phyloP scores from a whole-genome alignment of 2,888 invertebrate genomes.

The Phortica magna region DNA sequence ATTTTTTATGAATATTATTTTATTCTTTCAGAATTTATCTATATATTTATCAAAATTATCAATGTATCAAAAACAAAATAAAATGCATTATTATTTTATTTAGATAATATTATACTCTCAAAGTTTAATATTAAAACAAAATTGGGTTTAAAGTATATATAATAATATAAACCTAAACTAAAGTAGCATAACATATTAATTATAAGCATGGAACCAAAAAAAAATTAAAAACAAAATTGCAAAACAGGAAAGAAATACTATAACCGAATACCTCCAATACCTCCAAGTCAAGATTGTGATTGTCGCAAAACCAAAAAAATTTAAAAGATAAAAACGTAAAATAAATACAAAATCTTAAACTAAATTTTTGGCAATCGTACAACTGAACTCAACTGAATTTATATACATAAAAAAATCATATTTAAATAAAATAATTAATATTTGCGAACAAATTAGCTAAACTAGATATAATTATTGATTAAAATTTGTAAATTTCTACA shows the following conservation, averaged over 20 bases:
- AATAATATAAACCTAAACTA: conserved; percentile 29
- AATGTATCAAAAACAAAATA: too few species aligned
- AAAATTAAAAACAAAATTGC: conserved; percentile 58
- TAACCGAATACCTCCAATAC: conserved; percentile 78
- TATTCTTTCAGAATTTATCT: conserved; percentile 12
- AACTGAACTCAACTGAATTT: conserved; percentile 65
- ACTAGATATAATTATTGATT: neutral
- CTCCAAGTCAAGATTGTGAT: conserved; percentile 71
- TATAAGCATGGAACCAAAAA: conserved; percentile 28
- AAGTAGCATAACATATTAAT: neutral
- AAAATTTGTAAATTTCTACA: conserved; percentile 37
- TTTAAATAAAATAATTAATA: conserved; percentile 43
- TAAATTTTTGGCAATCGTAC: conserved; percentile 68
- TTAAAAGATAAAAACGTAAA: conserved; percentile 27
- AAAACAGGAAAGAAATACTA: conserved; percentile 72
- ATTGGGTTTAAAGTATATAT: conserved; percentile 29
- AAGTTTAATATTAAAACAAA: conserved; percentile 11
- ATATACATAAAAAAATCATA: conserved; percentile 58
- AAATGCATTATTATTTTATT: neutral
- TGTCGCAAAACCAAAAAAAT: conserved; percentile 54
- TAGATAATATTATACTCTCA: neutral
- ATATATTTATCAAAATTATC: too few species aligned
- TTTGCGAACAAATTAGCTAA: neutral
- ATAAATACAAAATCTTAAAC: conserved; percentile 41
- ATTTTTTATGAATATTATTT: conserved; percentile 21